Evolutionary conservation across 2,113 vertebrate genomes (phyloP), one percentile per base, ranked within the genome.

Genomic region (Malurus elegans): DNA sequence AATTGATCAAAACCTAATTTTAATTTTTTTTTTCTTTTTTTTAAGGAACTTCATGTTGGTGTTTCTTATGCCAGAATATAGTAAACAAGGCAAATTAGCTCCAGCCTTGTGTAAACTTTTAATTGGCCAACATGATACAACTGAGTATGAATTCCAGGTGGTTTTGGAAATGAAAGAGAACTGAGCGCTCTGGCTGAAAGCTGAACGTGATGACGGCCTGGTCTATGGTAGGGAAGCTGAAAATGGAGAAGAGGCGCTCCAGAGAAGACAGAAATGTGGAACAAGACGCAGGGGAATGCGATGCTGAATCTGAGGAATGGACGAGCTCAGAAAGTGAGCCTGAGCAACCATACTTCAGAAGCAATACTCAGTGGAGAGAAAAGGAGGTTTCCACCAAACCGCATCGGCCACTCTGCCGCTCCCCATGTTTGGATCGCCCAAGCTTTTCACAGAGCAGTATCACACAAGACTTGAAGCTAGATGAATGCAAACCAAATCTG

Each of bases 361-460:
- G 54, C 50, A 97, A 51, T 80, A 14, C 95, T 36, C 98, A 96
- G 58, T 98, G 97, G 96, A 98, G 97, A 92, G 99, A 98, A 71
- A 98, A 98, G 18, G 97, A 98, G 72, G 96, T 97, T 58, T 87
- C 98, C 40, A 97, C 97, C 70, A 99, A 99, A 91, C 98, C 98
- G 26, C 99, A 99, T 84, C 98, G 99, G 14, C 99, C 99, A n/a
- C 99, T 99, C 81, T 99, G 99, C 85, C 98, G 99, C 75, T 99
- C 99, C 44, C 99, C 99, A 6, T 99, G 99, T 94, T 97, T 99
- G 74, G 99, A 99, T 97, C 98, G 97, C 61, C 99, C 99, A 91
- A 99, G 99, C 88, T 99, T 99, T 95, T 99, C 99, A 47, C 99
- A 99, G 97, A 98, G 98, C 97, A 99, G 99, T 96, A 99, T 99